Evolutionary conservation across 2,888 invertebrate genomes (phyloP).

Genomic region (Dicycla oo): DNA sequence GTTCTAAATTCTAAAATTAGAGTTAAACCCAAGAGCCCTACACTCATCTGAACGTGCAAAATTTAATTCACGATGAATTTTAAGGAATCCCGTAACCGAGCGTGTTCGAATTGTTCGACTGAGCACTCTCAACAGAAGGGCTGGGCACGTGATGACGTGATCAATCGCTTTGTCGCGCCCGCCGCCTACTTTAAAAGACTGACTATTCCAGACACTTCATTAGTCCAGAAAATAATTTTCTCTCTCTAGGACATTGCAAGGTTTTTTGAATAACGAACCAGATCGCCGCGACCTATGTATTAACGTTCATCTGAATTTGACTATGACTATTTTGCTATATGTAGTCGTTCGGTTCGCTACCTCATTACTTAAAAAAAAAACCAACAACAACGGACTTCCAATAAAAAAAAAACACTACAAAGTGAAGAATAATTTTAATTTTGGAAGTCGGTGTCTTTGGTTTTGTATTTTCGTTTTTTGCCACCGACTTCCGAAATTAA

Average conservation of each 20-base stretch:
- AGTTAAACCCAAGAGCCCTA: constrained; percentile 8
- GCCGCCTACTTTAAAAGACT: constrained; percentile 51
- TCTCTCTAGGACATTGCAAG: constrained; percentile 27
- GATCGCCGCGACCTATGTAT: background rate
- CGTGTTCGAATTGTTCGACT: constrained; percentile 60
- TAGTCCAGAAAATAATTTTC: constrained; percentile 45
- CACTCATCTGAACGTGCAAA: constrained; percentile 30
- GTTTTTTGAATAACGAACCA: constrained; percentile 13
- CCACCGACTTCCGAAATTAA: too few relatives aligned
- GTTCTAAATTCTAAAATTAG: background rate
- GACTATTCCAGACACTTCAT: constrained; percentile 58
- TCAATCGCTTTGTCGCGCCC: constrained; percentile 76
- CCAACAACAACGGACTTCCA: too few relatives aligned
- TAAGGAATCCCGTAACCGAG: constrained; percentile 44
- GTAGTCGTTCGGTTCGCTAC: background rate
- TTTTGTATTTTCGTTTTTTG: too few relatives aligned
- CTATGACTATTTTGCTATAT: too few relatives aligned
- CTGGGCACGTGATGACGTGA: constrained; percentile 67
- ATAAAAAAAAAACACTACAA: too few relatives aligned
- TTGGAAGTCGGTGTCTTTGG: too few relatives aligned
- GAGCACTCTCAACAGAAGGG: constrained; percentile 53
- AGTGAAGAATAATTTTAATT: too few relatives aligned
- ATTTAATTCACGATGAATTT: constrained; percentile 59
- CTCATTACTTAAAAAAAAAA: background rate
- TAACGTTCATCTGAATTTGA: background rate